phyloP scores from a whole-genome alignment of 2,888 invertebrate genomes.

The Nasonia oneida region DNA sequence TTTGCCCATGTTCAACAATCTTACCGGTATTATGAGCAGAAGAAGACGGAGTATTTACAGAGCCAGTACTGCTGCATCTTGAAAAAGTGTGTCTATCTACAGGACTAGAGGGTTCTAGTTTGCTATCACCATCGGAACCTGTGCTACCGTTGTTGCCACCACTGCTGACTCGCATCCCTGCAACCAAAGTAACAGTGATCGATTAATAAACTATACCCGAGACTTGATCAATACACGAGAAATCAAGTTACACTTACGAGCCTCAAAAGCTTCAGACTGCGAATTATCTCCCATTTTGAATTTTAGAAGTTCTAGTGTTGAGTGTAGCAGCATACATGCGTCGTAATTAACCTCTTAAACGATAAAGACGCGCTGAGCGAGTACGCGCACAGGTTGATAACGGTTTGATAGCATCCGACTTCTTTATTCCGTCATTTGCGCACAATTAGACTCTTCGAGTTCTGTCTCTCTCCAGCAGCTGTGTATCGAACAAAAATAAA shows the following conservation, averaged over 20 bases:
- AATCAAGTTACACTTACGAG: slow-evolving; percentile 31
- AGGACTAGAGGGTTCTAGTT: slow-evolving; percentile 83
- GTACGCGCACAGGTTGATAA: slow-evolving; percentile 65
- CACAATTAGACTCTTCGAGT: not conserved
- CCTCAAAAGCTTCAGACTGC: slow-evolving; percentile 56
- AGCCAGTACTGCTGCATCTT: slow-evolving; percentile 88
- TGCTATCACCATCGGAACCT: slow-evolving; percentile 78
- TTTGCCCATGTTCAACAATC: slow-evolving; percentile 40
- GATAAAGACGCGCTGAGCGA: slow-evolving; percentile 45
- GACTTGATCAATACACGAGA: not conserved
- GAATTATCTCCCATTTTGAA: slow-evolving; percentile 59
- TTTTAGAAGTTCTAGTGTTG: not conserved
- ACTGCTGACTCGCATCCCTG: slow-evolving; percentile 43
- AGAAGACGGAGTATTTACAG: slow-evolving; percentile 88
- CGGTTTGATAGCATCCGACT: slow-evolving; percentile 55
- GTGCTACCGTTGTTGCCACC: slow-evolving; percentile 65
- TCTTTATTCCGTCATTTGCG: slow-evolving; percentile 54
- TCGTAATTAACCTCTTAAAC: slow-evolving; percentile 47
- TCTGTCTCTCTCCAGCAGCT: not conserved
- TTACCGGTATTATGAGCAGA: slow-evolving; percentile 90
- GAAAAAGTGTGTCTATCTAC: slow-evolving; percentile 84
- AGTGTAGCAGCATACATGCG: not conserved
- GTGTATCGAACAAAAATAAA: slow-evolving; percentile 45
- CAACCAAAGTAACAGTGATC: not conserved
- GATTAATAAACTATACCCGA: not conserved